phyloP scores from a whole-genome alignment of 2,888 invertebrate species.

The Aquatica leii region DNA sequence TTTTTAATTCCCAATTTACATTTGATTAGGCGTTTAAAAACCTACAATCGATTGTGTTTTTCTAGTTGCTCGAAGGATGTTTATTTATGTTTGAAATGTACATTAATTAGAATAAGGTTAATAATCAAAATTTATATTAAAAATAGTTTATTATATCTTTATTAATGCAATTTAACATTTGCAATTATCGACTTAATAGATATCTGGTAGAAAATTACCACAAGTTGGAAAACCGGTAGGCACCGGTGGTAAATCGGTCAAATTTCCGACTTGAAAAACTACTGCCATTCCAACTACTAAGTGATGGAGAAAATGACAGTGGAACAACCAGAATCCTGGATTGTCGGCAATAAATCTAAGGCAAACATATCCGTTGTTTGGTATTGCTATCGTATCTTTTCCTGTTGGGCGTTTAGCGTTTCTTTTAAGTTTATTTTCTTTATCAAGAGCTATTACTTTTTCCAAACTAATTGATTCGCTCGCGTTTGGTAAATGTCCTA shows the following conservation, averaged over 20 bases:
- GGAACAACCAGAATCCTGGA: conserved; percentile 93
- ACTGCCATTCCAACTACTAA: conserved; percentile 92
- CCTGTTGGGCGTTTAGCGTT: conserved; percentile 86
- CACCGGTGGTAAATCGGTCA: conserved; percentile 81
- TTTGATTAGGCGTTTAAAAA: no score
- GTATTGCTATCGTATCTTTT: conserved; percentile 92
- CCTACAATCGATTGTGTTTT: no score
- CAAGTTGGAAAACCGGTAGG: conserved; percentile 87
- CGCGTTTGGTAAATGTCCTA: conserved; percentile 86
- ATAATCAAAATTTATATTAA: no score
- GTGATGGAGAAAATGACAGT: conserved; percentile 95
- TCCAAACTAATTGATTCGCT: conserved; percentile 90
- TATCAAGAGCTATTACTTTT: conserved; percentile 86
- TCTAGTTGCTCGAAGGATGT: no score
- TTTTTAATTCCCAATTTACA: no score
- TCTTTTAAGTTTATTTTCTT: conserved; percentile 84
- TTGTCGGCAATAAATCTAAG: conserved; percentile 90
- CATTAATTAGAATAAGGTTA: no score
- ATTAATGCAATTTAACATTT: no score
- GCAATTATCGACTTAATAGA: no score
- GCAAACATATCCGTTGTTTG: conserved; percentile 93
- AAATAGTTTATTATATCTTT: no score
- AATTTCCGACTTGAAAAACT: conserved; percentile 87
- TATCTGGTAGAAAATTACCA: conserved; percentile 74
- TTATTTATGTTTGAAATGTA: no score